A percentile compares a stretch with the other conserved stretches of the same genome.
These are phyloP conservation scores for Lutjanus campechanus DNA, from an alignment of 2,797 vertebrate species.

Conservation along the genomic window DNA sequence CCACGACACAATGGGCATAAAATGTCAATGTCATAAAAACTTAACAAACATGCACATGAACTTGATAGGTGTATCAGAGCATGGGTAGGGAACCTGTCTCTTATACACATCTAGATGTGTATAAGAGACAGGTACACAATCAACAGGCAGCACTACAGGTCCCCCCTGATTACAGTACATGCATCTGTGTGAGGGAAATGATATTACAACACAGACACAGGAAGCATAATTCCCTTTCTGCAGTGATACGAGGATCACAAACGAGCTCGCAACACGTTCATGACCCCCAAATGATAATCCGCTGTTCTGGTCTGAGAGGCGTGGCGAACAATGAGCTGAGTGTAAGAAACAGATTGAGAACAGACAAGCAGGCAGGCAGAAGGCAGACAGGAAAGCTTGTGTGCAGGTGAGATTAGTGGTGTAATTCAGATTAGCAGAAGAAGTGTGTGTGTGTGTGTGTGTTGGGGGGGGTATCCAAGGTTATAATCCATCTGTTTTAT, in stretches of 20 bases:
- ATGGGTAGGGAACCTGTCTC: no score
- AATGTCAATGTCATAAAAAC: not conserved
- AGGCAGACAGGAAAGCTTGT: conserved; percentile 28
- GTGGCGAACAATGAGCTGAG: conserved; percentile 58
- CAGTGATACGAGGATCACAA: conserved; percentile 58
- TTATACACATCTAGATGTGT: no score
- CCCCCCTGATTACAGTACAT: conserved; percentile 37
- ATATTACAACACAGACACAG: conserved; percentile 52
- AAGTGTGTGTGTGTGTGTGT: no score
- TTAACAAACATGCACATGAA: not conserved
- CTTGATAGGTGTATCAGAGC: no score
- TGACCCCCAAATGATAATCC: conserved; percentile 68
- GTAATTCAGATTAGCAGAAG: conserved; percentile 68
- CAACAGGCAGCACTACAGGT: conserved; percentile 61
- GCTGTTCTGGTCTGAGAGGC: conserved; percentile 51
- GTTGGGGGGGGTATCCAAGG: conserved; percentile 34
- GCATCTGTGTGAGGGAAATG: conserved; percentile 49
- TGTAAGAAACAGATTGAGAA: conserved; percentile 50
- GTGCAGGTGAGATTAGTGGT: conserved; percentile 70
- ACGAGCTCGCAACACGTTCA: conserved; percentile 53
- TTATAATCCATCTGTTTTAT: conserved; percentile 51
- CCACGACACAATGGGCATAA: no score
- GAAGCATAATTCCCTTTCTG: conserved; percentile 53
- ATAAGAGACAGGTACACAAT: conserved; percentile 45
- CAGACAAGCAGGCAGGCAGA: conserved; percentile 32